Percentiles rank a stretch among this genome's conserved stretches.
Evolutionary conservation across 2,797 vertebrate genomes (phyloP).

Genomic region (Chromobotia macracanthus): DNA sequence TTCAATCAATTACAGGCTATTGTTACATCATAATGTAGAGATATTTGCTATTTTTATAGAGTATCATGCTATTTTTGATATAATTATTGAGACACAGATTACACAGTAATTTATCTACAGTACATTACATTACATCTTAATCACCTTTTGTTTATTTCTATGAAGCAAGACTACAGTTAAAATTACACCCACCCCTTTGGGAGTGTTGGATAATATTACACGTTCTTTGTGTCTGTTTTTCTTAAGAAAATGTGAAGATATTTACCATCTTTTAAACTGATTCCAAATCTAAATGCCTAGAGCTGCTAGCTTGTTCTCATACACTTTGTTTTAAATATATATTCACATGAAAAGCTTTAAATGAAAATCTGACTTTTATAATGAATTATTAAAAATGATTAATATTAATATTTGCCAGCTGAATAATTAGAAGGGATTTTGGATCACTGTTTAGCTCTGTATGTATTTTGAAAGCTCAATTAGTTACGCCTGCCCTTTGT

Average conservation of each 20-base stretch:
- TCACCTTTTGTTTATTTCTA: conserved; percentile 3
- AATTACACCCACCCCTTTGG: conserved; percentile 13
- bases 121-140: conserved; percentile 33
- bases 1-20: conserved; percentile 15
- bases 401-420: too few species aligned
- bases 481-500: neutral
- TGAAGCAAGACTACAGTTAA: conserved; percentile 7
- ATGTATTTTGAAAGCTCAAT: neutral
- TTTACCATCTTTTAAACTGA: neutral
- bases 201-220: conserved; percentile 20
- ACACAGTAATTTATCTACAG: conserved; percentile 5
- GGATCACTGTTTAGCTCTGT: neutral
- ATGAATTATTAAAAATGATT: neutral
- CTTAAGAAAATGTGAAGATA: neutral
- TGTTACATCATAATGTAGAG: neutral
- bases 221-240: neutral
- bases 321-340: neutral
- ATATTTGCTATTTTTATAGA: too few species aligned
- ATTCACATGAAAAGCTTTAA: neutral
- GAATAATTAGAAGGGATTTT: neutral
- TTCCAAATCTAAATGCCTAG: neutral
- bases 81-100: conserved; percentile 14
- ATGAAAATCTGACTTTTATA: neutral
- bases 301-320: neutral
- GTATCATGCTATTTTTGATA: conserved; percentile 1